Evolutionary conservation across 92 coral and sea anemone species (phyloP).

Genomic region (Scolanthus callimorphus): DNA sequence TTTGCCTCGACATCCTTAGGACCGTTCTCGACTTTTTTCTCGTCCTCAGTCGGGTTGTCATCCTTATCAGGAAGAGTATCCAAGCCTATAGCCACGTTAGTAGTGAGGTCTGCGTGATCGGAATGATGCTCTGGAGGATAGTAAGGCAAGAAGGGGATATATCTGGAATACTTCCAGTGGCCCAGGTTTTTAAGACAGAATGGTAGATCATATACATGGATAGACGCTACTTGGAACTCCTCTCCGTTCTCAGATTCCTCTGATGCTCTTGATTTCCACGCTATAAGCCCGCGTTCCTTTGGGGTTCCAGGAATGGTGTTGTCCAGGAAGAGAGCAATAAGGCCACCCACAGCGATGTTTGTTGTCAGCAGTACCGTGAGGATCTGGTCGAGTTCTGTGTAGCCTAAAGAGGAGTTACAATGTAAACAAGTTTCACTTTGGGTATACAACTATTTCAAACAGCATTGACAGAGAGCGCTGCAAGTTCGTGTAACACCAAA

Average conservation of each 20-base stretch:
- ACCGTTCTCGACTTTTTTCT: not conserved
- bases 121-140: constrained; percentile 8
- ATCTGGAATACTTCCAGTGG: constrained; percentile 29
- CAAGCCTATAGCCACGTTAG: constrained; percentile 11
- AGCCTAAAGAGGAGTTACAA: constrained; percentile 42
- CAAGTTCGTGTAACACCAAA: too few relatives aligned
- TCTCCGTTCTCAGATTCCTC: constrained; percentile 35
- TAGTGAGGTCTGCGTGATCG: not conserved
- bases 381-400: constrained; percentile 69
- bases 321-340: constrained; percentile 76
- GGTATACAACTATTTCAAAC: too few relatives aligned
- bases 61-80: not conserved
- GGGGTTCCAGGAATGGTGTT: constrained; percentile 92
- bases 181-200: constrained; percentile 62
- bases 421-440: too few relatives aligned
- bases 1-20: not conserved
- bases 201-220: constrained; percentile 73
- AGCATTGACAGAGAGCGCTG: too few relatives aligned
- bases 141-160: constrained; percentile 70
- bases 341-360: constrained; percentile 91
- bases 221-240: constrained; percentile 49
- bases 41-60: not conserved
- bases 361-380: constrained; percentile 77
- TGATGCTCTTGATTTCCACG: constrained; percentile 47
- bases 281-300: constrained; percentile 84